Percentiles rank a stretch among this genome's conserved stretches.
Evolutionary conservation across 2,797 vertebrate species (phyloP).

Genomic region (Vespertilio murinus): DNA sequence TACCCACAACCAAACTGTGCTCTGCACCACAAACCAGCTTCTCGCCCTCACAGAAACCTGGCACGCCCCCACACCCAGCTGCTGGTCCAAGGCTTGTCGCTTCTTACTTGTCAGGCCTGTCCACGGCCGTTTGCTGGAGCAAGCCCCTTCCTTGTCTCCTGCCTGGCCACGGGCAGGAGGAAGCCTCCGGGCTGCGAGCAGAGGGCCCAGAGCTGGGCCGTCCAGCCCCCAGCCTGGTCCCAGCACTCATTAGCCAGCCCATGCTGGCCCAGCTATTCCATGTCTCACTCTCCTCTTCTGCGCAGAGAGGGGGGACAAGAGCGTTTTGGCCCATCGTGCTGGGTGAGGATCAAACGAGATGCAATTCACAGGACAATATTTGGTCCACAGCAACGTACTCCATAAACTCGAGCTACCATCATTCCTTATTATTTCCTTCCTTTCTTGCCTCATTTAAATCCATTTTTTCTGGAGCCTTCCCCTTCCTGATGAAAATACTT

Average conservation of each 20-base stretch:
- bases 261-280: fast-evolving
- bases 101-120: background rate
- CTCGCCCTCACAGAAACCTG: background rate
- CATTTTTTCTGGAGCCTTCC: constrained; percentile 5
- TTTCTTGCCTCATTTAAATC: background rate
- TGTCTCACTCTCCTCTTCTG: background rate
- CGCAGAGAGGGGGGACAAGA: background rate
- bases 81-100: background rate
- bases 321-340: background rate
- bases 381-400: background rate
- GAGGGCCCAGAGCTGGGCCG: background rate
- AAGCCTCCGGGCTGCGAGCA: background rate
- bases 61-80: background rate
- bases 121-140: background rate
- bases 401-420: background rate
- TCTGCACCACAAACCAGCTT: background rate
- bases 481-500: background rate
- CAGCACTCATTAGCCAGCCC: background rate
- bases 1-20: background rate
- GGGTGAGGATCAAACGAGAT: background rate
- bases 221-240: background rate
- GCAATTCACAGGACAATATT: background rate
- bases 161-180: background rate
- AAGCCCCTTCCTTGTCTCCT: background rate
- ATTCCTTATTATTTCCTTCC: background rate